Evolutionary conservation across 2,797 vertebrate species (phyloP).

Genomic region (Psittacula derbiana): DNA sequence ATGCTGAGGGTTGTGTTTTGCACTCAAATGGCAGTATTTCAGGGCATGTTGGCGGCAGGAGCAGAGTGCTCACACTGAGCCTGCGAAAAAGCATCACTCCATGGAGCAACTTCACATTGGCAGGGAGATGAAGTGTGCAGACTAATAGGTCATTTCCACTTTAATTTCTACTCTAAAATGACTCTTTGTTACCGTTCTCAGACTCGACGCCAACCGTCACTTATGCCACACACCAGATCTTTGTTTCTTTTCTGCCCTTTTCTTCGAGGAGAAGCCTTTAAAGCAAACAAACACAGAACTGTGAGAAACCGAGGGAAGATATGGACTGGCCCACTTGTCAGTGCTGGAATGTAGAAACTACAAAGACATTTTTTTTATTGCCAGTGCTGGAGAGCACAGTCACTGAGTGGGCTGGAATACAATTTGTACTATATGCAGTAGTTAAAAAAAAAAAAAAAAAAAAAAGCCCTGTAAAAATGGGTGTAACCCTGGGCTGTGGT

Average conservation of each 20-base stretch:
- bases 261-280: conserved; percentile 61
- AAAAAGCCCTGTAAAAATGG: conserved; percentile 71
- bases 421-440: conserved; percentile 71
- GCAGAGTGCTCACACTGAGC: background rate
- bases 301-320: conserved; percentile 76
- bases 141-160: conserved; percentile 63
- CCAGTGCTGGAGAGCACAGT: conserved; percentile 69
- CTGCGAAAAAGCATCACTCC: background rate
- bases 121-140: background rate
- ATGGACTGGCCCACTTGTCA: conserved; percentile 67
- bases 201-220: conserved; percentile 24
- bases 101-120: background rate
- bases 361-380: conserved; percentile 78
- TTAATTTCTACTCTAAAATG: conserved; percentile 60
- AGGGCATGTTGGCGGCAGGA: background rate
- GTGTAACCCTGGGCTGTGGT: conserved; percentile 83
- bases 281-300: conserved; percentile 77
- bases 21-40: fast-evolving
- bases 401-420: conserved; percentile 66
- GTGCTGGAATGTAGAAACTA: conserved; percentile 77
- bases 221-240: conserved; percentile 38
- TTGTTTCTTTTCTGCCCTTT: conserved; percentile 44
- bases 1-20: fast-evolving
- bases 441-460: conserved; percentile 57
- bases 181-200: conserved; percentile 59